Base-by-base conservation (phyloP, 2,888 invertebrate genomes). In the Dastarcus helophoroides region DNA sequence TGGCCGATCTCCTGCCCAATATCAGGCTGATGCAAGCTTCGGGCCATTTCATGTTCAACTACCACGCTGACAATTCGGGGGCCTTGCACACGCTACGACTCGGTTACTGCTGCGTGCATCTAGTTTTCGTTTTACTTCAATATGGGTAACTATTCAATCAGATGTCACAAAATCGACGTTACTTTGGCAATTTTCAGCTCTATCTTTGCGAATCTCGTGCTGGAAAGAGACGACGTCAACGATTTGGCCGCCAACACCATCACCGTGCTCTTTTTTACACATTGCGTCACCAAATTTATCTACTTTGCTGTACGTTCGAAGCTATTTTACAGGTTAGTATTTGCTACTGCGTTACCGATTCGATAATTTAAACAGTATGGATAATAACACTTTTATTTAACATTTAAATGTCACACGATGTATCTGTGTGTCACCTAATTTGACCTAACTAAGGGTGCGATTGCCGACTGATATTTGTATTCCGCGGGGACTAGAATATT, bases 1-100 rank as follows among this genome's bases (percentile, higher is more conserved):
- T 85, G 64, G 75, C 82, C 55, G 86, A 86, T 58, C 65, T 86
- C 49, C 75, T 83, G 77, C 84, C 85, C 23, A 83, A 84, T 51
- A 81, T 88, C 48, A 71, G 73, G 46, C 55, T 84, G 37, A 84
- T 86, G 77, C 78, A 81, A 56, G 64, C 69, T 15, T 68, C 73
- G 3, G 86, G 86, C 3, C 79, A 85, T 50, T 86, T 82, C 48
- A 67, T 86, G 54, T 78, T 84, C 54, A 81, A 80, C 52, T 86
- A 82, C 49, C 71, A 79, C 38, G 67, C 70, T 12, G 78, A 78
- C 63, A 63, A 63, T 45, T 53, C 51, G 9, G 58, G 59, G 52
- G 66, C 73, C 0, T 46, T 64, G 13, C 65, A 77, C 6, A 46
- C 53, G 5, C 54, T 78, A 0, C 67, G 77, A 22, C 69, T 76